These are phyloP conservation scores for Hyppa rectilinea DNA, from an alignment of 2,888 invertebrate genomes.

Conservation along the genomic window DNA sequence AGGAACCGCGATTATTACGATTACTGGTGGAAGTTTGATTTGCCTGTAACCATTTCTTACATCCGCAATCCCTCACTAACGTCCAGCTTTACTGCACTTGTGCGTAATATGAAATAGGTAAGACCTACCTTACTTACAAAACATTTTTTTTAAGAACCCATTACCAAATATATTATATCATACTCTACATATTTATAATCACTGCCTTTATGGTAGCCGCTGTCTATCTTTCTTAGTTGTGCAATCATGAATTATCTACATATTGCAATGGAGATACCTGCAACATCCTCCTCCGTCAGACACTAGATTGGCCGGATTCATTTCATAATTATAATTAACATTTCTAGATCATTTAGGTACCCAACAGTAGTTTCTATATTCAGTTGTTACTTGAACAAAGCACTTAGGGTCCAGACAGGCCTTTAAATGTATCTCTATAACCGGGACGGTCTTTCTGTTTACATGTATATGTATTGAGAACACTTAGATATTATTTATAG, in stretches of 20 bases:
- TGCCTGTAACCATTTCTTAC: conserved; percentile 29
- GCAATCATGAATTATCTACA: conserved; percentile 27
- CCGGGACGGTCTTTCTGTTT: conserved; percentile 63
- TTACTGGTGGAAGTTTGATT: conserved; percentile 53
- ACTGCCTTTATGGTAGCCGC: not conserved
- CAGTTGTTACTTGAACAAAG: conserved; percentile 5
- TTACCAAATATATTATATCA: not conserved
- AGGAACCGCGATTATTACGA: conserved; percentile 46
- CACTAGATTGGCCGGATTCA: conserved; percentile 4
- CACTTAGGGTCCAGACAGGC: not conserved
- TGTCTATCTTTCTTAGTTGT: conserved; percentile 14
- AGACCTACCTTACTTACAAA: not conserved
- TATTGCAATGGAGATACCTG: conserved; percentile 39
- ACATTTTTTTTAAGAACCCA: not conserved
- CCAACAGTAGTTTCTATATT: not conserved
- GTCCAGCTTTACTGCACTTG: conserved; percentile 7
- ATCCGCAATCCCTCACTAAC: conserved; percentile 9
- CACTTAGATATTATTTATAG: conserved; percentile 71
- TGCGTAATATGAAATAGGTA: conserved; percentile 1
- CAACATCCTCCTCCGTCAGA: conserved; percentile 25
- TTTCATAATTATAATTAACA: conserved; percentile 27
- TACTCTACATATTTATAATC: not conserved
- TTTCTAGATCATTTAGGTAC: conserved; percentile 2
- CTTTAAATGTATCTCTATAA: conserved; percentile 28
- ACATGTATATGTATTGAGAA: conserved; percentile 64